These are phyloP conservation scores for Xenus cinereus DNA, from an alignment of 2,113 vertebrate species.

Conservation along the genomic window DNA sequence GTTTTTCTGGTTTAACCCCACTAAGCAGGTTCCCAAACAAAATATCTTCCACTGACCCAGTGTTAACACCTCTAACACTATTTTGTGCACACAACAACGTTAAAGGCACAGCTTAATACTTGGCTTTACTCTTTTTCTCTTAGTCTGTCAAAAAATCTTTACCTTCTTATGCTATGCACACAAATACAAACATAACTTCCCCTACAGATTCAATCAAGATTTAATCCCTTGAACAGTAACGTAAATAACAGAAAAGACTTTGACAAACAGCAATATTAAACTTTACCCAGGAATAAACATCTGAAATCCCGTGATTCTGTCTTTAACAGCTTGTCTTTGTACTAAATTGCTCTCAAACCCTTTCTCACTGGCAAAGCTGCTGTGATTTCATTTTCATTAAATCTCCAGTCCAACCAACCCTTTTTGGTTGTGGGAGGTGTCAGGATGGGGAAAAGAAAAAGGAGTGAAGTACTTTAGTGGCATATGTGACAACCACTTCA, in stretches of 20 bases:
- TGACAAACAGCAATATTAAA: conserved; percentile 16
- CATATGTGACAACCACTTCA: conserved; percentile 45
- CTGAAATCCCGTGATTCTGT: background rate
- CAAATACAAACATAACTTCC: background rate
- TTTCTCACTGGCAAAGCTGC: background rate
- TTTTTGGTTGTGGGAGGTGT: background rate
- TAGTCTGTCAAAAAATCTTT: background rate
- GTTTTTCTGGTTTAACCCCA: background rate
- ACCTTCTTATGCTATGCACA: background rate
- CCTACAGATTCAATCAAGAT: background rate
- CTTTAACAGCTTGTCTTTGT: background rate
- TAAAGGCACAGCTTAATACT: background rate
- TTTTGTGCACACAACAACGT: background rate
- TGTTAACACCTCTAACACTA: background rate
- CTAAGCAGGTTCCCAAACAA: background rate
- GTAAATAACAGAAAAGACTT: conserved; percentile 2
- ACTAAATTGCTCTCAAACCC: background rate
- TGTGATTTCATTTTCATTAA: conserved; percentile 33
- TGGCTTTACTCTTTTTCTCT: background rate
- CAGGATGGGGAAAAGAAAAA: background rate
- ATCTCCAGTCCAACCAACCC: background rate
- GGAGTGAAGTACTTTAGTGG: conserved; percentile 10
- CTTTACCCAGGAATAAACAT: background rate
- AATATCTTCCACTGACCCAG: background rate
- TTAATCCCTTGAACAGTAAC: background rate